Evolutionary conservation across 92 coral and sea anemone species (phyloP), one percentile per base, ranked within the genome.

Genomic region (Epizoanthus illoricatus): DNA sequence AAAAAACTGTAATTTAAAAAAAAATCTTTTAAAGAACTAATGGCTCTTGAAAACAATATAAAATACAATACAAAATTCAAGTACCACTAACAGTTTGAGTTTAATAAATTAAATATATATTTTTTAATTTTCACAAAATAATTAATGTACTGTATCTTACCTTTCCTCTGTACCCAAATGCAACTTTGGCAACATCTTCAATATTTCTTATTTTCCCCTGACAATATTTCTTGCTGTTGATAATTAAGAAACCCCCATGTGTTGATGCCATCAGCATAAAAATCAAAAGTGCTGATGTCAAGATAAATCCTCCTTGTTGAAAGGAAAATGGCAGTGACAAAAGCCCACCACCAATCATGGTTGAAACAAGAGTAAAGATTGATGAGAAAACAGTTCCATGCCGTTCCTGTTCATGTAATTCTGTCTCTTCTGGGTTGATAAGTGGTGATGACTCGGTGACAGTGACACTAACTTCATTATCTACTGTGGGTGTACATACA

Each of bases 281-380:
- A 39, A 93, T 39, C 40, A 93, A 71, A 47, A 91, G 65, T 24
- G 84, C 28, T 19, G 97, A 93, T 17, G 94, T 91, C 86, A 89
- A 61, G 56, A 93, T 71, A 84, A 90, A 91, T 6, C 97, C 97
- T 28, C 97, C 97, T 89, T 93, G 94, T 59, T 91, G 92, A 86
- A 93, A 93, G 24, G 97, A 94, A 89, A 93, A 93, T 54, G 97
- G 97, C 5, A 93, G 75, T 18, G 94, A 91, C 17, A 93, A 83
- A 16, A 93, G 73, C 7, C 97, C 97, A 15, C 97, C 97, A 11
- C 97, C 97, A 86, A 93, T 84, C 97, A 93, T 93, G n/a, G 97
- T 93, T 18, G 97, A 93, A 16, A 93, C 85, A 64, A 93, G 90
- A 4, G 97, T 93, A 40, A 93, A 91, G 69, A 93, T 91, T 67